Conservation (phyloP, 2,797 vertebrate genomes). For the Poecilia velifera region DNA sequence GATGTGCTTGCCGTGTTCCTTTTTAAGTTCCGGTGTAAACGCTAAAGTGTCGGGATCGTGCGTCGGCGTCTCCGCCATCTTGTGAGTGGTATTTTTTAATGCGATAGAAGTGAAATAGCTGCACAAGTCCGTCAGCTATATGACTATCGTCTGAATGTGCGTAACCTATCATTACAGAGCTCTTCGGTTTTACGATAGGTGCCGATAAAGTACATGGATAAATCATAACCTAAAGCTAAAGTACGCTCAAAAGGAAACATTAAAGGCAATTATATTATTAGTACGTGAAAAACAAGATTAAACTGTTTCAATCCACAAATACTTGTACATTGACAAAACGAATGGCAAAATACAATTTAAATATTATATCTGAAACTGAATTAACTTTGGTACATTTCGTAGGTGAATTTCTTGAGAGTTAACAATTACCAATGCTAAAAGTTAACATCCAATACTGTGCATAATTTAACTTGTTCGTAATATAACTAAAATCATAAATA, state of each 20-base stretch:
- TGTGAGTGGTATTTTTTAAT: not conserved
- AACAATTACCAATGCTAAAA: not conserved
- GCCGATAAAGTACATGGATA: not conserved
- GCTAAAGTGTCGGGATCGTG: not conserved
- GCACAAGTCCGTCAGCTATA: not conserved
- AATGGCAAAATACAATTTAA: not conserved
- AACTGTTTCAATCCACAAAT: not conserved
- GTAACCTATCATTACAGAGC: not conserved
- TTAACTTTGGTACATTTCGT: not conserved
- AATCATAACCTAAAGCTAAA: not conserved
- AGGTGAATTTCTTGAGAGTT: not conserved
- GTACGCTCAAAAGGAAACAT: not conserved
- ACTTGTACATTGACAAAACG: not conserved
- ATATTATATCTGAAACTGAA: not conserved
- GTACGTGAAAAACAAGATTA: not conserved
- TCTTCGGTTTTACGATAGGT: not conserved
- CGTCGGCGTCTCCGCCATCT: not conserved
- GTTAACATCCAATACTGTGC: not conserved
- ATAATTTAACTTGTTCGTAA: not conserved
- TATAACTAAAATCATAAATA: not conserved
- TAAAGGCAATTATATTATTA: not conserved
- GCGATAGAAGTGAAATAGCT: not conserved
- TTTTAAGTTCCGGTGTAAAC: conserved; percentile 44
- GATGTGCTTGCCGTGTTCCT: rapidly evolving
- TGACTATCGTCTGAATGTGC: not conserved